phyloP scores from a whole-genome alignment of 1,140 invertebrate species.

The Calephelis nemesis region DNA sequence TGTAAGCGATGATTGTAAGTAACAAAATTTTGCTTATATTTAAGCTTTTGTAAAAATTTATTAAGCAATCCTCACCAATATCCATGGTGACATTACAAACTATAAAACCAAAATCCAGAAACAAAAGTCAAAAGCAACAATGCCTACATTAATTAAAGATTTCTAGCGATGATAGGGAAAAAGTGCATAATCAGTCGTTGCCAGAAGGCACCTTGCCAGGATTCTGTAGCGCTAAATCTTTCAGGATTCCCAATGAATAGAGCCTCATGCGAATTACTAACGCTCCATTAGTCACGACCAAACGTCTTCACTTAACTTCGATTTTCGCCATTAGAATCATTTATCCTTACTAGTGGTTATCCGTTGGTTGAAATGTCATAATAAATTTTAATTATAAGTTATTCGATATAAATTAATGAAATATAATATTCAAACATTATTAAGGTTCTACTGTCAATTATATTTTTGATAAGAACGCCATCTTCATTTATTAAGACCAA shows the following conservation, averaged over 20 bases:
- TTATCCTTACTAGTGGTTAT: background rate
- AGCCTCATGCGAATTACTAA: conserved; percentile 68
- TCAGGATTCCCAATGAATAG: conserved; percentile 62
- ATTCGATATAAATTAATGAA: too few relatives aligned
- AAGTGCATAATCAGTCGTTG: conserved; percentile 61
- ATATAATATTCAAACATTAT: too few relatives aligned
- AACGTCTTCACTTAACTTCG: conserved; percentile 57
- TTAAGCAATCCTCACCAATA: too few relatives aligned
- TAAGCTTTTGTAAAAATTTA: too few relatives aligned
- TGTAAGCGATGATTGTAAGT: too few relatives aligned
- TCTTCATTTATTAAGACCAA: too few relatives aligned
- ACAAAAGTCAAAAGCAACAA: background rate
- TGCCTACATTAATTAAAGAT: conserved; percentile 29
- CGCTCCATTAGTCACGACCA: conserved; percentile 62
- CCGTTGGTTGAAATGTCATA: too few relatives aligned
- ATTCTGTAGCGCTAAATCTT: conserved; percentile 70
- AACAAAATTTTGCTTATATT: too few relatives aligned
- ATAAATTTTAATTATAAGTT: too few relatives aligned
- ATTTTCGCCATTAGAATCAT: conserved; percentile 7
- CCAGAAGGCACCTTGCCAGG: conserved; percentile 72
- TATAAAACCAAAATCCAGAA: background rate
- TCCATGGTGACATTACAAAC: too few relatives aligned
- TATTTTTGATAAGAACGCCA: too few relatives aligned
- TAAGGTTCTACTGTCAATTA: too few relatives aligned
- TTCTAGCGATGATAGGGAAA: conserved; percentile 32